These are phyloP conservation scores for Zaprionus lineosus DNA, from an alignment of 2,888 invertebrate species.

Conservation along the genomic window DNA sequence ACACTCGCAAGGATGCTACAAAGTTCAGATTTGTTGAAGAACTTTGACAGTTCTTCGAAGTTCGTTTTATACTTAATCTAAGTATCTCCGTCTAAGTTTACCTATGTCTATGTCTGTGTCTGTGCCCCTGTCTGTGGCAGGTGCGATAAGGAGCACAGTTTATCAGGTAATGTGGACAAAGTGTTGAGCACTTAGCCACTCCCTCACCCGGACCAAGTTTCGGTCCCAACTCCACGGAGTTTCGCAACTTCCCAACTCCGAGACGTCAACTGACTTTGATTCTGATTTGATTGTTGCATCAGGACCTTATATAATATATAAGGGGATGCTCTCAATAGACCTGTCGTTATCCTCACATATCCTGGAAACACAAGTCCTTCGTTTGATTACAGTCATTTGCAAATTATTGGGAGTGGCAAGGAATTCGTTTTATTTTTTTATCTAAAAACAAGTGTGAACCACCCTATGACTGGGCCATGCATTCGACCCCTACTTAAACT, in stretches of 20 bases:
- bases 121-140: neutral
- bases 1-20: conserved; percentile 7
- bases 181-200: conserved; percentile 18
- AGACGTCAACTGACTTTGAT: conserved; percentile 28
- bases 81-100: conserved; percentile 9
- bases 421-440: too few relatives aligned
- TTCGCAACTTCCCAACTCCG: too few relatives aligned
- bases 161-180: conserved; percentile 17
- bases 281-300: conserved; percentile 43
- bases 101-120: neutral
- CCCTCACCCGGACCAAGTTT: conserved; percentile 16
- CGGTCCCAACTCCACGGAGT: conserved; percentile 20
- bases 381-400: too few relatives aligned
- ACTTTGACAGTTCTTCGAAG: conserved; percentile 34
- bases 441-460: too few relatives aligned
- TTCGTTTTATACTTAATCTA: conserved; percentile 24
- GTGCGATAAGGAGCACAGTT: conserved; percentile 13
- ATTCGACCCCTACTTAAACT: too few relatives aligned
- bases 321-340: too few relatives aligned
- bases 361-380: too few relatives aligned
- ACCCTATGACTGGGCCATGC: too few relatives aligned
- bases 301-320: conserved; percentile 2
- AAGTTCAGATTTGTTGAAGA: conserved; percentile 44
- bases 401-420: too few relatives aligned
- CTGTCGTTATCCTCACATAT: too few relatives aligned